Base-by-base conservation (phyloP, 1,140 invertebrate species). In the Melanaphis sacchari region DNA sequence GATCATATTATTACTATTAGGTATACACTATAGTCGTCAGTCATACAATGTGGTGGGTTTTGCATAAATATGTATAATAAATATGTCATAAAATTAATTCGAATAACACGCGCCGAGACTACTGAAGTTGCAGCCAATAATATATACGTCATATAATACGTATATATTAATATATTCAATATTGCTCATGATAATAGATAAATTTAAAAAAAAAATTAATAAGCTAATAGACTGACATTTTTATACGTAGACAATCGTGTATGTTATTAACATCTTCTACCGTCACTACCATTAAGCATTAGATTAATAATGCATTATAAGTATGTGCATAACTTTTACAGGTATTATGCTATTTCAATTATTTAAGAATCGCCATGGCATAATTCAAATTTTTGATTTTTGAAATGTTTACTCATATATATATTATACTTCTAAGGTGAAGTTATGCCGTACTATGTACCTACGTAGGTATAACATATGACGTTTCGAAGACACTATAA, bases 41-140 rank as follows among this genome's bases (percentile, higher is more conserved):
- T 21, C 31, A 76, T 76, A n/a, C 59, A n/a, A 15, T n/a, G 59
- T 3, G 59, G 31, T 15, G 31, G n/a, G 31, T 76, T 76, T 76
- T 2, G n/a, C 59, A 76, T 76, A 76, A 76, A 76, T n/a, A 66
- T n/a, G 59, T 66, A 66, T 66, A 66, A 18, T 66, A 66, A 66
- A 66, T 76, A 76, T 76, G 59, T 76, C 31, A 76, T 76, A 76
- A n/a, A 76, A 76, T 76, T 76, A 76, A 76, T 76, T 76, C 31
- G 59, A 66, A 66, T n/a, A 31, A 66, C 59, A 66, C 11, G 31
- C 59, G 59, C 31, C 11, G 59, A 15, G 59, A 76, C 59, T 76
- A 76, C 59, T n/a, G 59, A 76, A 76, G 59, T 18, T 18, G 31
- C 15, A n/a, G 59, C 15, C 15, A n/a, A 76, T 66, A 49, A 66